phyloP scores from a whole-genome alignment of 2,113 vertebrate species.

The Camelus bactrianus region DNA sequence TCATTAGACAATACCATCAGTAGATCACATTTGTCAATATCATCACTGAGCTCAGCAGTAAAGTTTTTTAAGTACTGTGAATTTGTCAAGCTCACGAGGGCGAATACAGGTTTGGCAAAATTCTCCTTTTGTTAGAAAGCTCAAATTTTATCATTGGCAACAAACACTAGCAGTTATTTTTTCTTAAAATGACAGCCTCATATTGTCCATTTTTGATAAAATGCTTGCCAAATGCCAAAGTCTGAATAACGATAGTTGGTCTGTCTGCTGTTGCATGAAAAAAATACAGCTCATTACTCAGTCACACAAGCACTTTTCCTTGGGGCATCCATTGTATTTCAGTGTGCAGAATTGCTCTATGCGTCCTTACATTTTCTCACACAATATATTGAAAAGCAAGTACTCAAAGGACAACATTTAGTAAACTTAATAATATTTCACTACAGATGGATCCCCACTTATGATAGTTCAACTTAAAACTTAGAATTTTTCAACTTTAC shows the following conservation, averaged over 20 bases:
- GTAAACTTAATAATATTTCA: background rate
- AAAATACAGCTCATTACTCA: background rate
- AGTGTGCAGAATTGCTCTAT: background rate
- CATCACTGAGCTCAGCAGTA: background rate
- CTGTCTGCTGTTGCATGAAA: background rate
- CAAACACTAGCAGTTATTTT: background rate
- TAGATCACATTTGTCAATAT: background rate
- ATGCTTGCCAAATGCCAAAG: background rate
- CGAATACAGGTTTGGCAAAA: background rate
- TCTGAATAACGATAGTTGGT: background rate
- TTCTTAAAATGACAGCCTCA: background rate
- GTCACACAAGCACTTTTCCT: background rate
- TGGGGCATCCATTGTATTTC: background rate
- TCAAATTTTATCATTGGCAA: background rate
- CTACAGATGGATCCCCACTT: background rate
- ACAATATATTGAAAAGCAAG: constrained; percentile 1
- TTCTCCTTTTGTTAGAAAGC: constrained; percentile 12
- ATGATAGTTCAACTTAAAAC: no score
- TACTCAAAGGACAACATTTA: background rate
- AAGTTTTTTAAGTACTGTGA: background rate
- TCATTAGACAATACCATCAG: background rate
- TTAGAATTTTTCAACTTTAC: no score
- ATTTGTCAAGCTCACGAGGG: background rate
- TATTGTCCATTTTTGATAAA: constrained; percentile 5
- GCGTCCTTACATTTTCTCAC: background rate